phyloP scores from a whole-genome alignment of 2,797 vertebrate species.

The Streptopelia turtur region DNA sequence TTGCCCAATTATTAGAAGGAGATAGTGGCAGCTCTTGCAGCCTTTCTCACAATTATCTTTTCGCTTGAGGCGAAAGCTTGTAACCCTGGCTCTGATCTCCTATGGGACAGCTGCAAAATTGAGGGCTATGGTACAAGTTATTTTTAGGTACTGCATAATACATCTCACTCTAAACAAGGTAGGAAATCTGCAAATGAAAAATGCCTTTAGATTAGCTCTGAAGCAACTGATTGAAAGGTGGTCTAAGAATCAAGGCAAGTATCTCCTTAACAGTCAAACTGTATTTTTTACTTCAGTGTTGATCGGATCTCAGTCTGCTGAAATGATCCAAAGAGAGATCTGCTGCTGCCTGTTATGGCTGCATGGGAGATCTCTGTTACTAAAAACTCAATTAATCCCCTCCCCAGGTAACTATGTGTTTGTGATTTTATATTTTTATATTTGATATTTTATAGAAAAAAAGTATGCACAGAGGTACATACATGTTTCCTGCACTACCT shows the following conservation, averaged over 20 bases:
- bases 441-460: not conserved
- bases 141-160: not conserved
- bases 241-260: not conserved
- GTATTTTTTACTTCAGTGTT: not conserved
- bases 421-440: not conserved
- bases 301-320: not conserved
- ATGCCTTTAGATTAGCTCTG: not conserved
- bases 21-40: not conserved
- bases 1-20: not conserved
- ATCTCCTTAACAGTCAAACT: not conserved
- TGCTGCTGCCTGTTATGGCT: not conserved
- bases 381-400: not conserved
- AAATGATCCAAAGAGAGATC: not conserved
- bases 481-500: not conserved
- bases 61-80: slow-evolving; percentile 7
- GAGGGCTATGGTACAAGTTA: not conserved
- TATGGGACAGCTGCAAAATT: not conserved
- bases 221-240: not conserved
- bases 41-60: slow-evolving; percentile 22
- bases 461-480: no score
- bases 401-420: not conserved
- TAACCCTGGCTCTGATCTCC: not conserved
- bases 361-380: not conserved
- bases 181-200: not conserved
- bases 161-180: not conserved